Conservation (phyloP, 2,113 vertebrate species). For the Orthonyx spaldingii region DNA sequence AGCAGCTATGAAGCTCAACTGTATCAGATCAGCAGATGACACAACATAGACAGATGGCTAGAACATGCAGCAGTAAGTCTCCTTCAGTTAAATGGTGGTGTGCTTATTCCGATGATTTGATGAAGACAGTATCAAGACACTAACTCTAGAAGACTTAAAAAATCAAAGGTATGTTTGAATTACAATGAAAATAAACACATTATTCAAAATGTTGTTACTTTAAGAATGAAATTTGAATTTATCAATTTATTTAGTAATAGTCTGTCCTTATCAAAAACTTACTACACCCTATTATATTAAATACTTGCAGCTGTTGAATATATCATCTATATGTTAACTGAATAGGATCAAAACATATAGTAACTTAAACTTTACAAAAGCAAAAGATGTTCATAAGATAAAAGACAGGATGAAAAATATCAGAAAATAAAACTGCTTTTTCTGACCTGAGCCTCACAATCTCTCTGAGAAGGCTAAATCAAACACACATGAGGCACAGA, state of each 20-base stretch:
- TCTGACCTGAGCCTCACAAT: not conserved
- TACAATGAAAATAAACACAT: not conserved
- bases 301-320: not conserved
- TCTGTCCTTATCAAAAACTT: not conserved
- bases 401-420: not conserved
- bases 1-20: not conserved
- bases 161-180: not conserved
- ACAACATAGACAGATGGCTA: not conserved
- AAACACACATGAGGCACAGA: not conserved
- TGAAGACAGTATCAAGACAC: not conserved
- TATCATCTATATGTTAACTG: not conserved
- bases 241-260: not conserved
- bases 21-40: not conserved
- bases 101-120: not conserved
- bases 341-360: not conserved
- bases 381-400: not conserved
- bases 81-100: not conserved
- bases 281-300: not conserved
- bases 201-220: too few relatives aligned
- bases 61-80: not conserved
- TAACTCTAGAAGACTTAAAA: not conserved
- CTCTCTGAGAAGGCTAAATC: not conserved
- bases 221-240: not conserved
- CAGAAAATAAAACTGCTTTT: not conserved
- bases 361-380: not conserved